Conservation (phyloP, 2,797 vertebrate species). For the Rhynchonycteris naso region DNA sequence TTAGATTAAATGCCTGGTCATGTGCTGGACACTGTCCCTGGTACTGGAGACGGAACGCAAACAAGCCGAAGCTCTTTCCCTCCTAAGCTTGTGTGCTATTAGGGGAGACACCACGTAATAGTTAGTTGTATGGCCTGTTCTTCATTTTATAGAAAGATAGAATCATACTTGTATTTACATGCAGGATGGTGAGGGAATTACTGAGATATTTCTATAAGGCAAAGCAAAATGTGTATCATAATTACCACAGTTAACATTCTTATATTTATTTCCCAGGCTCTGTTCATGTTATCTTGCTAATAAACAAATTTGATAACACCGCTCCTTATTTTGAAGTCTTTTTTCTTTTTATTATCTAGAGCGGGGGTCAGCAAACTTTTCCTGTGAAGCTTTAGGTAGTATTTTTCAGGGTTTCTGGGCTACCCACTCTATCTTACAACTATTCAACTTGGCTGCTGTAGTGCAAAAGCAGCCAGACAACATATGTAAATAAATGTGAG, state of each 20-base stretch:
- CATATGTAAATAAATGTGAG: neutral
- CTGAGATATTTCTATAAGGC: neutral
- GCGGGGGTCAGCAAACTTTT: neutral
- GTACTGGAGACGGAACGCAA: neutral
- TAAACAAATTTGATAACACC: neutral
- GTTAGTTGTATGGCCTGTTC: neutral
- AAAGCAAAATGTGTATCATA: neutral
- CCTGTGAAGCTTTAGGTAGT: neutral
- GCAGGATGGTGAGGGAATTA: neutral
- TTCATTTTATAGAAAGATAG: neutral
- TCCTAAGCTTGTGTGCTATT: neutral
- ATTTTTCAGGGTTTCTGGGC: neutral
- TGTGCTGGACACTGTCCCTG: neutral
- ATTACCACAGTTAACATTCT: neutral
- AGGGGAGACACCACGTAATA: neutral
- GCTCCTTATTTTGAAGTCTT: neutral
- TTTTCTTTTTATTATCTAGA: neutral
- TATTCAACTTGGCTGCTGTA: neutral
- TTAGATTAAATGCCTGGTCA: neutral
- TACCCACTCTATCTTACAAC: neutral
- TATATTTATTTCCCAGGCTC: neutral
- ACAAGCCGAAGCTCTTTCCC: neutral
- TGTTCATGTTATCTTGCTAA: neutral
- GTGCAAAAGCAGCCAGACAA: neutral
- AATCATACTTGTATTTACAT: neutral